phyloP scores from a whole-genome alignment of 2,113 vertebrate species.

The Phyllostomus hastatus region DNA sequence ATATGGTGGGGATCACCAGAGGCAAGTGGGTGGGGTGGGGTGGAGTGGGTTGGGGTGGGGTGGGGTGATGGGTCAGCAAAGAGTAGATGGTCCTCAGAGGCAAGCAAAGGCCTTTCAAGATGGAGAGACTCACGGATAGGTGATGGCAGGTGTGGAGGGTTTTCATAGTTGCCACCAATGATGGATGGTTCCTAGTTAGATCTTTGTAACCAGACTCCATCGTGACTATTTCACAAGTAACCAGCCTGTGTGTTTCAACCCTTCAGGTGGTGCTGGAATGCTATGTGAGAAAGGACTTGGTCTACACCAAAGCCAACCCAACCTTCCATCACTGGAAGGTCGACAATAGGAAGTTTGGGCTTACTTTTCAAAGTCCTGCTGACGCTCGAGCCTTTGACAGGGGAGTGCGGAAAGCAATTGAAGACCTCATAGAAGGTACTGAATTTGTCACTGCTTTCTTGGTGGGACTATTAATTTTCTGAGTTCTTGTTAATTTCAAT shows the following conservation, averaged over 20 bases:
- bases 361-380: slow-evolving; percentile 97
- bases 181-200: background rate
- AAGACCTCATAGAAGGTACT: slow-evolving; percentile 98
- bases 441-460: background rate
- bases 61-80: background rate
- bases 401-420: slow-evolving; percentile 97
- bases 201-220: background rate
- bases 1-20: background rate
- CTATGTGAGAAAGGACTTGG: slow-evolving; percentile 95
- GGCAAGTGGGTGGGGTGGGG: no score
- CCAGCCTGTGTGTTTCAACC: slow-evolving; percentile 63
- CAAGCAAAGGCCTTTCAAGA: background rate
- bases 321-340: slow-evolving; percentile 99
- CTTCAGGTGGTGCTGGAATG: slow-evolving; percentile 96
- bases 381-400: slow-evolving; percentile 98
- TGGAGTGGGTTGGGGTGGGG: background rate
- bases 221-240: slow-evolving; percentile 43
- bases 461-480: background rate
- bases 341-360: slow-evolving; percentile 94
- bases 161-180: background rate
- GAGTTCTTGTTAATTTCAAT: background rate
- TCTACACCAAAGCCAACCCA: slow-evolving; percentile 99
- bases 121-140: background rate
- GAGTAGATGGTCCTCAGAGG: background rate
- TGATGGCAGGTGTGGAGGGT: background rate